These are phyloP conservation scores for Piezodorus guildinii DNA, from an alignment of 1,140 invertebrate genomes.

Conservation along the genomic window DNA sequence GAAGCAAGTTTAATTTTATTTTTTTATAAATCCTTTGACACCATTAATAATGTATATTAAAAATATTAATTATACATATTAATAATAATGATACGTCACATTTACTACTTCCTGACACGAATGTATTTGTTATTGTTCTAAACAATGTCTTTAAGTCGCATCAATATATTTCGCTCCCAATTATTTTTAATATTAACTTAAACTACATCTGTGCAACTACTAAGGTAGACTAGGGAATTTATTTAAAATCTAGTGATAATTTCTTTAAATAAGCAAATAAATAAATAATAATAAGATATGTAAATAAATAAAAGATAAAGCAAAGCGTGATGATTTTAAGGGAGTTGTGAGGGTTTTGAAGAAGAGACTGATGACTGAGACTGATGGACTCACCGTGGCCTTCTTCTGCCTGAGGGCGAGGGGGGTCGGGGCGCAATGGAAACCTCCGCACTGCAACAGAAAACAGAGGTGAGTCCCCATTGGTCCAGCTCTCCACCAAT, in stretches of 20 bases:
- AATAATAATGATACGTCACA: no score
- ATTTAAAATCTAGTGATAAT: background rate
- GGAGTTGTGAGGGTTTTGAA: background rate
- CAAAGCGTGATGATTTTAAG: slow-evolving; percentile 7
- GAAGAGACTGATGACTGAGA: background rate
- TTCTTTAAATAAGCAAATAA: background rate
- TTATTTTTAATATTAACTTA: background rate
- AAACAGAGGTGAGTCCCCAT: slow-evolving; percentile 23
- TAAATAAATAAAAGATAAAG: slow-evolving; percentile 6
- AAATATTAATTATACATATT: no score
- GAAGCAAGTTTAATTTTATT: no score
- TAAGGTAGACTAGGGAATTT: background rate
- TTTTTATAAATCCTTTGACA: no score
- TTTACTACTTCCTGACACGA: no score
- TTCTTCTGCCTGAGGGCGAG: slow-evolving; percentile 25
- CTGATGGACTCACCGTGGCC: slow-evolving; percentile 27
- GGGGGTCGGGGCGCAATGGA: slow-evolving; percentile 34
- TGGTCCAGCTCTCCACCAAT: background rate
- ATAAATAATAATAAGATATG: background rate
- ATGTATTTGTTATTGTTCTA: no score
- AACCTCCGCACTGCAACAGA: slow-evolving; percentile 40
- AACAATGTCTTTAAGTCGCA: no score
- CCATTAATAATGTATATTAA: no score
- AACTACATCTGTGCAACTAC: slow-evolving; percentile 12
- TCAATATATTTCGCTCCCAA: no score